A percentile compares a stretch with the other conserved stretches of the same genome.
Conservation (phyloP, 2,113 vertebrate species). For the Pollimyrus isidori region DNA sequence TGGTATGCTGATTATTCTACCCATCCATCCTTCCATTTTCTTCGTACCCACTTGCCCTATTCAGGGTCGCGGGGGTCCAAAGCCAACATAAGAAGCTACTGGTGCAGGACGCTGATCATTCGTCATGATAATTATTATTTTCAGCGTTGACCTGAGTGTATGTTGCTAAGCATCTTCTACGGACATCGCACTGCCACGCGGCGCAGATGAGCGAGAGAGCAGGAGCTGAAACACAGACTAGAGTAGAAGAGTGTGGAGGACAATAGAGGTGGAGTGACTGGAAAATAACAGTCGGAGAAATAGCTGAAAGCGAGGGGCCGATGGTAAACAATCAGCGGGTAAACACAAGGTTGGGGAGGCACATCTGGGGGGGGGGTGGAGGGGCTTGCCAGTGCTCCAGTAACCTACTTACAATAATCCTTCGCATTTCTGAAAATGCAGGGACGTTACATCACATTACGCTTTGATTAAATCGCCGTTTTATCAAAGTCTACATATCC, state of each 20-base stretch:
- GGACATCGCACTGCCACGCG: neutral
- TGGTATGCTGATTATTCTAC: neutral
- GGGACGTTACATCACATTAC: conserved; percentile 48
- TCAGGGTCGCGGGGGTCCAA: neutral
- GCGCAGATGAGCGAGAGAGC: neutral
- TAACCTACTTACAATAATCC: conserved; percentile 67
- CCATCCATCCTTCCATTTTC: neutral
- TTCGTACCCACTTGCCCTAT: neutral
- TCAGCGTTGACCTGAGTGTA: neutral
- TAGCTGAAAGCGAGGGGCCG: neutral
- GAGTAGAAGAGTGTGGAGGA: neutral
- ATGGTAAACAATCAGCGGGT: neutral
- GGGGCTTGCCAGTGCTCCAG: conserved; percentile 46
- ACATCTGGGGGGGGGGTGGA: neutral
- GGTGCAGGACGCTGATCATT: neutral
- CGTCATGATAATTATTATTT: neutral
- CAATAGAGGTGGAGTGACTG: conserved; percentile 15
- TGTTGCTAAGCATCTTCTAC: neutral
- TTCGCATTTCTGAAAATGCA: conserved; percentile 47
- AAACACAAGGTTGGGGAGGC: neutral
- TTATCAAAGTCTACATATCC: neutral
- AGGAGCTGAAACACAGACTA: neutral
- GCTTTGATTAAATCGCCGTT: conserved; percentile 34
- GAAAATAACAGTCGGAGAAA: neutral
- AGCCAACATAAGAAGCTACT: neutral